A percentile compares a stretch with the other conserved stretches of the same genome.
phyloP scores from a whole-genome alignment of 1,140 invertebrate genomes.

The Drosophila neocordata region DNA sequence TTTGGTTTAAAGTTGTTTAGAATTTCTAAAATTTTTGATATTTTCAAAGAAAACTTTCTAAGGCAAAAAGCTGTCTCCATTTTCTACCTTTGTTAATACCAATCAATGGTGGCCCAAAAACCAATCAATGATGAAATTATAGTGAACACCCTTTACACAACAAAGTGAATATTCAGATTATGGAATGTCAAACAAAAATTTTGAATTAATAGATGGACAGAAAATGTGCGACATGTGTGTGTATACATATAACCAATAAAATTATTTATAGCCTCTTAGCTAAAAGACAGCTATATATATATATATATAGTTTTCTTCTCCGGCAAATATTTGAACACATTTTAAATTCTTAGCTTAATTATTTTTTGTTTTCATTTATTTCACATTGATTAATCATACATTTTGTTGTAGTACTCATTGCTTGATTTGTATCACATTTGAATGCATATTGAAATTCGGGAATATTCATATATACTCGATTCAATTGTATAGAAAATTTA shows the following conservation, averaged over 20 bases:
- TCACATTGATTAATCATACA: conserved; percentile 69
- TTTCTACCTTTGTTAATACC: no score
- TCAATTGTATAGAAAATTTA: conserved; percentile 51
- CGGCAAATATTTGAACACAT: neutral
- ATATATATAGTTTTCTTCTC: no score
- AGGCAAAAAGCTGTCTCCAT: no score
- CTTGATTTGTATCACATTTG: conserved; percentile 37
- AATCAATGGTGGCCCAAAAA: no score
- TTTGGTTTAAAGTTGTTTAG: no score
- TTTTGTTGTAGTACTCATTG: conserved; percentile 69
- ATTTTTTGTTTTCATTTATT: neutral
- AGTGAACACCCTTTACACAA: neutral
- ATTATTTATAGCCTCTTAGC: conserved; percentile 53
- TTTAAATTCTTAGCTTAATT: neutral
- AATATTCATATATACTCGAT: conserved; percentile 74
- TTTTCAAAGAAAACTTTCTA: no score
- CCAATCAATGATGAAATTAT: no score
- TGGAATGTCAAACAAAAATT: conserved; percentile 70
- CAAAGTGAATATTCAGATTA: conserved; percentile 18
- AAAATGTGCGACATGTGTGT: conserved; percentile 46
- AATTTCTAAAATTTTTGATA: no score
- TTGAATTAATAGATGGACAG: conserved; percentile 42
- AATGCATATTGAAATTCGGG: conserved; percentile 67
- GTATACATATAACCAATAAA: conserved; percentile 44
- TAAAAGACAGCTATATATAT: no score